Base-by-base conservation (phyloP, 2,113 vertebrate genomes). In the Atrichornis clamosus region DNA sequence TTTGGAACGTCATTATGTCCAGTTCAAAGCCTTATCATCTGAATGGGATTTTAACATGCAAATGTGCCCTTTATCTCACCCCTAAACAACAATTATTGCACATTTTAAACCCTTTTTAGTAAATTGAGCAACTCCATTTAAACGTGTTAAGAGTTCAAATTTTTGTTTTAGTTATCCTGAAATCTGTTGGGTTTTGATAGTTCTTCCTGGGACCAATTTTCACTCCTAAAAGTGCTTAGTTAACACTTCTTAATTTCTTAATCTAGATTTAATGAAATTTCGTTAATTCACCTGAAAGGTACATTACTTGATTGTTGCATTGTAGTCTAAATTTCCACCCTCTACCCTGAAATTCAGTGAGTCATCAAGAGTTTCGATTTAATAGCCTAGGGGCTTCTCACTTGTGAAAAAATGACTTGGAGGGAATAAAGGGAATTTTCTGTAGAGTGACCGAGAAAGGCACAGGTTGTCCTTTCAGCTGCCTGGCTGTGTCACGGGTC, bases 1-100 rank as follows among this genome's bases (percentile, higher is more conserved):
- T 0, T 13, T 3, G 19, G 13, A 37, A 7, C 0, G 2, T 33
- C 77, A 41, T 22, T 55, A 21, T 33, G 16, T 59, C 60, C 2
- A 0, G 5, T 83, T 91, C 18, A 41, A 52, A 56, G 22, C 5
- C 2, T 0, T 44, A 41, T 44, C 3, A 1, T 42, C 21, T 78
- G 39, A 91, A n/a, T 15, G 7, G 15, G 14, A 42, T 32, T 83
- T 77, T 87, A 88, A 65, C 26, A 58, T 82, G 37, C 20, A 81
- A 74, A 39, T 69, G 2, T n/a, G 19, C n/a, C 33, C 17, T 67
- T 55, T 39, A 17, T 60, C 52, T 94, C 24, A 24, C 11, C 22
- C 11, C 13, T 76, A 79, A 55, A 35, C 33, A 47, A 6, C 20
- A 17, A 32, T 8, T n/a, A 9, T 9, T 58, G 20, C 2, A 1